phyloP scores from a whole-genome alignment of 1,140 invertebrate species.

The Drosophila miranda region DNA sequence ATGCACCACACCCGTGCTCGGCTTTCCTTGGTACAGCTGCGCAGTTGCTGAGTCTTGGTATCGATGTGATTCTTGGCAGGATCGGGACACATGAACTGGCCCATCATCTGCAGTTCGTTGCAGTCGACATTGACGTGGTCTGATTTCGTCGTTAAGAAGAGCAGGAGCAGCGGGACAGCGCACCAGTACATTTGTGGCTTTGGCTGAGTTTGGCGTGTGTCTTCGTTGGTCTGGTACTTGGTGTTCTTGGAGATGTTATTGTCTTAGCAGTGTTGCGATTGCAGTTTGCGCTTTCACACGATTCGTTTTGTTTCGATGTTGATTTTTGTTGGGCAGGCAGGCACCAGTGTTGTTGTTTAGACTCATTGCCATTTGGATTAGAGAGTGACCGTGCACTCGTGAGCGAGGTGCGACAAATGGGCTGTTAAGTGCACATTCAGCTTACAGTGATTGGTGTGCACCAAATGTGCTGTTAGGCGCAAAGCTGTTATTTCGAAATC shows the following conservation, averaged over 20 bases:
- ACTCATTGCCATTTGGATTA: conserved; percentile 22
- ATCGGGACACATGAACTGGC: conserved; percentile 93
- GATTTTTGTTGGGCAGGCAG: conserved; percentile 15
- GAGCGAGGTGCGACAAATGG: no score
- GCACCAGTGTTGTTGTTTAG: conserved; percentile 41
- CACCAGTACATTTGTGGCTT: conserved; percentile 47
- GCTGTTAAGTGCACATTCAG: not conserved
- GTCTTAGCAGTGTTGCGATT: conserved; percentile 22
- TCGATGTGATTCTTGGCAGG: conserved; percentile 92
- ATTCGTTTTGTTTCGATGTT: conserved; percentile 41
- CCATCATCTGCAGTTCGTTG: conserved; percentile 87
- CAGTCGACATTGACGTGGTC: conserved; percentile 84
- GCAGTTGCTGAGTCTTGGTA: conserved; percentile 93
- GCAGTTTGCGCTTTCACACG: conserved; percentile 23
- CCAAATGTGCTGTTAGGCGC: conserved; percentile 1
- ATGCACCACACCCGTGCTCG: conserved; percentile 87
- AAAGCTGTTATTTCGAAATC: no score
- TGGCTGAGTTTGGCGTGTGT: conserved; percentile 14
- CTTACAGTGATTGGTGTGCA: not conserved
- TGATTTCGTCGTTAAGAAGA: conserved; percentile 27
- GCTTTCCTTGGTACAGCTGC: conserved; percentile 89
- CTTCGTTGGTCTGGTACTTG: conserved; percentile 11
- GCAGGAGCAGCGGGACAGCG: conserved; percentile 35
- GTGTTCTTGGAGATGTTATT: conserved; percentile 5
- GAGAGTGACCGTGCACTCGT: conserved; percentile 12